These are phyloP conservation scores for Ichneumoninae sp. DNA, from an alignment of 2,888 invertebrate genomes.

Conservation along the genomic window DNA sequence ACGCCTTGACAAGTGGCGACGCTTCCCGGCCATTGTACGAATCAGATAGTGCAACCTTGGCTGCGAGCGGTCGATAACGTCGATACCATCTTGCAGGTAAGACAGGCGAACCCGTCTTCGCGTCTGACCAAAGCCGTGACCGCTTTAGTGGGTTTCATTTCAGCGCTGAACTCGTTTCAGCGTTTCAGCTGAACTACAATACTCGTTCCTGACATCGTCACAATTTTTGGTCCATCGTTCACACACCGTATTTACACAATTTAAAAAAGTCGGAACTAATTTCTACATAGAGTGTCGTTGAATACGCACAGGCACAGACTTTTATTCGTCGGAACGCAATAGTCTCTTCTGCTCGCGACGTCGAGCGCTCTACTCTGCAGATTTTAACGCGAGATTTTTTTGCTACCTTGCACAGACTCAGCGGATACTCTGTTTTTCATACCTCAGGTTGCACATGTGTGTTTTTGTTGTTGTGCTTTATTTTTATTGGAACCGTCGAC, in stretches of 20 bases:
- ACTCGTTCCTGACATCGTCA: neutral
- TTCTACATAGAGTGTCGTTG: neutral
- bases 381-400: too few relatives aligned
- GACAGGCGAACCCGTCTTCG: neutral
- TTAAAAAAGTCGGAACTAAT: neutral
- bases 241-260: neutral
- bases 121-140: neutral
- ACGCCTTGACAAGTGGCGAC: conserved; percentile 31
- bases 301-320: too few relatives aligned
- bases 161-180: neutral
- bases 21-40: neutral
- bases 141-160: neutral
- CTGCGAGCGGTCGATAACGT: neutral
- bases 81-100: neutral
- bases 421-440: too few relatives aligned
- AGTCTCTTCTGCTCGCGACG: too few relatives aligned
- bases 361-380: too few relatives aligned
- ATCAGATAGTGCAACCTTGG: neutral
- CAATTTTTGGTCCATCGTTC: neutral
- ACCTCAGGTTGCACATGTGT: too few relatives aligned
- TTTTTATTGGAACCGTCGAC: too few relatives aligned
- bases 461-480: too few relatives aligned
- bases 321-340: too few relatives aligned
- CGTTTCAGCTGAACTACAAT: neutral
- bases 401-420: too few relatives aligned